A percentile compares a stretch with the other conserved stretches of the same genome.
phyloP scores from a whole-genome alignment of 2,113 vertebrate genomes.

The Dolichallabes microphthalmus region DNA sequence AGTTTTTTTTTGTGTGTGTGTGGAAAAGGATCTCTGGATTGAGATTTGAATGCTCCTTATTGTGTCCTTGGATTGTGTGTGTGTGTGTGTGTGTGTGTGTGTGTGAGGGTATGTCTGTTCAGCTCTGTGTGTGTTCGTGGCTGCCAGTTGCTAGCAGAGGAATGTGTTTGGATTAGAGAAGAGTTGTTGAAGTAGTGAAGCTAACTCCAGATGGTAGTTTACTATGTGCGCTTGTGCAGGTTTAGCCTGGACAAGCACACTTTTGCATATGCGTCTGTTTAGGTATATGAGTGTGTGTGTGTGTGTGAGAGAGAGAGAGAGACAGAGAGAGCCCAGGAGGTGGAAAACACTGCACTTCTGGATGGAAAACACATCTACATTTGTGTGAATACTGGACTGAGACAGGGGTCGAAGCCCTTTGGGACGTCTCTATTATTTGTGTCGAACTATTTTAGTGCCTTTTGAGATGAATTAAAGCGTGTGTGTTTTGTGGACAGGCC shows the following conservation, averaged over 20 bases:
- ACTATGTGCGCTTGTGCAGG: slow-evolving; percentile 15
- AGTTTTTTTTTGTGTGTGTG: neutral
- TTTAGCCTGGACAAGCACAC: neutral
- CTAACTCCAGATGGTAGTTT: slow-evolving; percentile 31
- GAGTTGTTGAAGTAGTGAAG: slow-evolving; percentile 5
- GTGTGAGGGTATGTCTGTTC: slow-evolving; percentile 10
- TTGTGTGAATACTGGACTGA: slow-evolving; percentile 20
- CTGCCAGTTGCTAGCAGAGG: slow-evolving; percentile 34
- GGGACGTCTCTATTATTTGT: slow-evolving; percentile 15
- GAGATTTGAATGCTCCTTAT: slow-evolving; percentile 38
- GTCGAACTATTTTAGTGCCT: slow-evolving; percentile 25
- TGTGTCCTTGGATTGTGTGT: neutral
- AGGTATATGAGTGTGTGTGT: neutral
- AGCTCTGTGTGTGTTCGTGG: slow-evolving; percentile 11
- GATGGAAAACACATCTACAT: slow-evolving; percentile 3
- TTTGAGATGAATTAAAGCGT: slow-evolving; percentile 23
- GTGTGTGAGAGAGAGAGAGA: neutral
- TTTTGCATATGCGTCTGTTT: neutral
- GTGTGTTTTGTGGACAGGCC: neutral
- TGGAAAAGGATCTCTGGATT: neutral
- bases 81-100: slow-evolving; percentile 25
- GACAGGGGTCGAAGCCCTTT: slow-evolving; percentile 27
- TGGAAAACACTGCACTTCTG: neutral
- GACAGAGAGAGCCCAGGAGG: neutral
- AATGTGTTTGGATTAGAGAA: slow-evolving; percentile 44